Percentiles rank a stretch among this genome's conserved stretches.
phyloP scores from a whole-genome alignment of 2,113 vertebrate genomes.

The rat (Rattus norvegicus) region GRCr8 NC_086032.1:11559501-11560000 shows the following conservation, averaged over 20 bases:
- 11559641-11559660: not conserved
- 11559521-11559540: not conserved
- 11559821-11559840: not conserved
- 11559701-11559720: not conserved
- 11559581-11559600: not conserved
- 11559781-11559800: not conserved
- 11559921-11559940: not conserved
- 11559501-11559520: slow-evolving; percentile 6
- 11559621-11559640: not conserved
- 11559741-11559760: not conserved
- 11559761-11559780: not conserved
- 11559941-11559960: not conserved
- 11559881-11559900: slow-evolving; percentile 81
- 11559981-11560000: not conserved
- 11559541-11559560: not conserved
- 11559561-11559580: not conserved
- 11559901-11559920: slow-evolving; percentile 80
- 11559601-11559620: slow-evolving; percentile 14
- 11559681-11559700: not conserved
- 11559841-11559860: not conserved
- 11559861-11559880: fast-evolving
- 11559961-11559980: not conserved
- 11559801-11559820: not conserved
- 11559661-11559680: not conserved
- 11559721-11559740: not conserved